phyloP scores from a whole-genome alignment of 2,888 invertebrate species.

The Galeruca laticollis region DNA sequence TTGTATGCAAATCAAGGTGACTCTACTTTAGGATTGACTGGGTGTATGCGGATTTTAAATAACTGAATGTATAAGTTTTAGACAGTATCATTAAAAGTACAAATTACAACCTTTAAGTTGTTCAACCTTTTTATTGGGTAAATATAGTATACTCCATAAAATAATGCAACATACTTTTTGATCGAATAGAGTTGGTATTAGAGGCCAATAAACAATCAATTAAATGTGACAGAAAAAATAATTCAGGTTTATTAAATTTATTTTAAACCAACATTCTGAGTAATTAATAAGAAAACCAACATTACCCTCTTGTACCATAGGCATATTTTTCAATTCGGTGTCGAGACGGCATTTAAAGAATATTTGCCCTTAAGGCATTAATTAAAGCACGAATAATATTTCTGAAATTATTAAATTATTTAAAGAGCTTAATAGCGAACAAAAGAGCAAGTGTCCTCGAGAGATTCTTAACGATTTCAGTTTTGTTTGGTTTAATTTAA shows the following conservation, averaged over 20 bases:
- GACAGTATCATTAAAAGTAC: no score
- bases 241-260: neutral
- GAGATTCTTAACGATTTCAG: neutral
- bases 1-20: no score
- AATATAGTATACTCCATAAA: no score
- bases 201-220: no score
- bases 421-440: neutral
- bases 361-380: conserved; percentile 1
- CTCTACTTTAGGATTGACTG: no score
- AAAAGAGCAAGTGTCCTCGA: conserved; percentile 4
- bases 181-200: no score
- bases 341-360: neutral
- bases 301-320: neutral
- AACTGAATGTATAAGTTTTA: no score
- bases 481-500: conserved; percentile 2
- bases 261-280: neutral
- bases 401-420: conserved; percentile 8
- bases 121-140: no score
- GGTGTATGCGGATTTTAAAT: no score
- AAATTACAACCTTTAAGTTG: no score
- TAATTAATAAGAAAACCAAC: neutral
- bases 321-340: neutral
- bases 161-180: no score
- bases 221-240: no score
- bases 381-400: conserved; percentile 5